Conservation (phyloP, 2,797 vertebrate genomes). For the Centroberyx gerrardi region DNA sequence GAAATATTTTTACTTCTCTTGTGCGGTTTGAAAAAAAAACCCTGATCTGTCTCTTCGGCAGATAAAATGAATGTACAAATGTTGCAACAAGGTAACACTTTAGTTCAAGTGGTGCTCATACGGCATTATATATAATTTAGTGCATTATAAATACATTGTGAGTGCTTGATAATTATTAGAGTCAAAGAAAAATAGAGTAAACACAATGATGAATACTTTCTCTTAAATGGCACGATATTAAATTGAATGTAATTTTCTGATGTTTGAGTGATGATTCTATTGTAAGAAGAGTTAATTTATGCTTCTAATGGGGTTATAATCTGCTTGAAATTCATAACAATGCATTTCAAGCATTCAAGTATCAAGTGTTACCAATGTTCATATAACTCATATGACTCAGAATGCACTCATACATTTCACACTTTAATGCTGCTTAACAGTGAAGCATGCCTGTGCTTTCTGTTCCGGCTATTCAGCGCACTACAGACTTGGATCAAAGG, state of each 20-base stretch:
- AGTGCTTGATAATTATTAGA: slow-evolving; percentile 20
- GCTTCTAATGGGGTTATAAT: not conserved
- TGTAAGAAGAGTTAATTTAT: not conserved
- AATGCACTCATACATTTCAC: slow-evolving; percentile 5
- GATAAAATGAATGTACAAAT: slow-evolving; percentile 47
- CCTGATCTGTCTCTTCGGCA: not conserved
- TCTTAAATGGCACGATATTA: not conserved
- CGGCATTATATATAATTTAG: slow-evolving; percentile 9
- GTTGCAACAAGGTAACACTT: slow-evolving; percentile 32
- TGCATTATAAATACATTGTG: slow-evolving; percentile 29
- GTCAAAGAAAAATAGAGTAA: slow-evolving; percentile 22
- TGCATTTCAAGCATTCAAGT: too few relatives aligned
- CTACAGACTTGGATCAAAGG: not conserved
- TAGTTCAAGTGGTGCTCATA: slow-evolving; percentile 34
- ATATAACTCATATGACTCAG: not conserved
- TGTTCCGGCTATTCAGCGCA: not conserved
- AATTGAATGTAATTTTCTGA: not conserved
- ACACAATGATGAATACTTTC: not conserved
- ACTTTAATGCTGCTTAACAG: not conserved
- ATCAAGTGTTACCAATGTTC: too few relatives aligned
- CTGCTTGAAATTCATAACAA: not conserved
- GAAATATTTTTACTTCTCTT: slow-evolving; percentile 4
- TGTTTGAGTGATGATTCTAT: not conserved
- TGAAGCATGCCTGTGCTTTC: not conserved
- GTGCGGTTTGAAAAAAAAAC: slow-evolving; percentile 5